Evolutionary conservation across 2,888 invertebrate species (phyloP).

Genomic region (Aleiodes alternator): DNA sequence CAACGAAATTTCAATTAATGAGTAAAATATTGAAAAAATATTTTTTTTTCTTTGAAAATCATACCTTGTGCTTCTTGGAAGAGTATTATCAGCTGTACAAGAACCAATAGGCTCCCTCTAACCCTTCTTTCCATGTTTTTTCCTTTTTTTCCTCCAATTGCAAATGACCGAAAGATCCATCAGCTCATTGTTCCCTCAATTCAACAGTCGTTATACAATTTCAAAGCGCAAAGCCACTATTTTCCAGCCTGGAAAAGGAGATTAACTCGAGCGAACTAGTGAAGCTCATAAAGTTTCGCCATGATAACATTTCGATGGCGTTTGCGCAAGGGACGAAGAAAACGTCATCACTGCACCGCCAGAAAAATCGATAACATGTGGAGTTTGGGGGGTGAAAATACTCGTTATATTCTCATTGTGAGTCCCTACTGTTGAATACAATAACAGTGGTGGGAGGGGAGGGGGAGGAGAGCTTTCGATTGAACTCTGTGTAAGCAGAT

Average conservation of each 20-base stretch:
- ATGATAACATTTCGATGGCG: constrained; percentile 56
- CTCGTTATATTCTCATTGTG: too few relatives aligned
- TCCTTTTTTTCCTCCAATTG: constrained; percentile 25
- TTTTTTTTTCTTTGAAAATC: background rate
- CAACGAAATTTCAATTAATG: too few relatives aligned
- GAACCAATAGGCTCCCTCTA: background rate
- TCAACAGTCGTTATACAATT: background rate
- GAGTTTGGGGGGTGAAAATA: constrained; percentile 35
- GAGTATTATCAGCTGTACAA: constrained; percentile 2
- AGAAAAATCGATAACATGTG: constrained; percentile 63
- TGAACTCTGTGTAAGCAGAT: background rate
- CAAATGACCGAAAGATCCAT: constrained; percentile 26
- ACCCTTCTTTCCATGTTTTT: constrained; percentile 25
- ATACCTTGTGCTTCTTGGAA: constrained; percentile 13
- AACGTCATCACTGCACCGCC: constrained; percentile 53
- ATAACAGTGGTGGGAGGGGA: background rate
- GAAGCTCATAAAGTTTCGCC: constrained; percentile 50
- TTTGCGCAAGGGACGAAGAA: constrained; percentile 49
- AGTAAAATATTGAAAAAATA: background rate
- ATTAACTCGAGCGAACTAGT: background rate
- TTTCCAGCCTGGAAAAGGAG: background rate
- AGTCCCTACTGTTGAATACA: too few relatives aligned
- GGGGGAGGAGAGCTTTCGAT: background rate
- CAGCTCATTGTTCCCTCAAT: constrained; percentile 1
- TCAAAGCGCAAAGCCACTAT: background rate